phyloP scores from a whole-genome alignment of 2,797 vertebrate genomes.

The Acrocephalus scirpaceus region DNA sequence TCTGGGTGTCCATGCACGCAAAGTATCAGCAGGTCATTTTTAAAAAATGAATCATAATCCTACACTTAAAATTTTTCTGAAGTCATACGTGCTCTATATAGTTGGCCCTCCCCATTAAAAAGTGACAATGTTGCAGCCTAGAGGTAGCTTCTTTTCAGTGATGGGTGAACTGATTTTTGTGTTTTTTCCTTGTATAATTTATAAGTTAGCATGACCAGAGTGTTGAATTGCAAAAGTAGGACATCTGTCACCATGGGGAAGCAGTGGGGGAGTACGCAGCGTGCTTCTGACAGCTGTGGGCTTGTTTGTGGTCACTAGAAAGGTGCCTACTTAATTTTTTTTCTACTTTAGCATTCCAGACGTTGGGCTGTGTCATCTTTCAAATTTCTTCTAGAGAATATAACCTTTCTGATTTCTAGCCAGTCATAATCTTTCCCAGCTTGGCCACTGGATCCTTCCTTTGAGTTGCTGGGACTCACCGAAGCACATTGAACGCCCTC shows the following conservation, averaged over 20 bases:
- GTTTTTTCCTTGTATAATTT: conserved; percentile 60
- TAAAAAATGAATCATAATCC: not conserved
- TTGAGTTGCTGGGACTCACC: not conserved
- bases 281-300: conserved; percentile 42
- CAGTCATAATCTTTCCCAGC: not conserved
- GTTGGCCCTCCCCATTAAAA: not conserved
- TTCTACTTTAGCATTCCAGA: not conserved
- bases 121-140: conserved; percentile 32
- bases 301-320: conserved; percentile 48
- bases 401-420: not conserved
- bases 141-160: conserved; percentile 44
- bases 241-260: conserved; percentile 68
- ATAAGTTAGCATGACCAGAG: conserved; percentile 54
- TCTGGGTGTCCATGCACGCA: not conserved
- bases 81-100: not conserved
- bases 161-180: conserved; percentile 34
- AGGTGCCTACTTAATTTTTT: conserved; percentile 16
- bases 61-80: not conserved
- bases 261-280: not conserved
- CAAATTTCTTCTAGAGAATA: not conserved
- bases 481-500: not conserved
- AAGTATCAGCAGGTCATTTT: not conserved
- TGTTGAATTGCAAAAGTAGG: conserved; percentile 61
- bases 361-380: not conserved
- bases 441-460: not conserved